Conservation (phyloP, 2,113 vertebrate species). For the Tauraco erythrolophus region DNA sequence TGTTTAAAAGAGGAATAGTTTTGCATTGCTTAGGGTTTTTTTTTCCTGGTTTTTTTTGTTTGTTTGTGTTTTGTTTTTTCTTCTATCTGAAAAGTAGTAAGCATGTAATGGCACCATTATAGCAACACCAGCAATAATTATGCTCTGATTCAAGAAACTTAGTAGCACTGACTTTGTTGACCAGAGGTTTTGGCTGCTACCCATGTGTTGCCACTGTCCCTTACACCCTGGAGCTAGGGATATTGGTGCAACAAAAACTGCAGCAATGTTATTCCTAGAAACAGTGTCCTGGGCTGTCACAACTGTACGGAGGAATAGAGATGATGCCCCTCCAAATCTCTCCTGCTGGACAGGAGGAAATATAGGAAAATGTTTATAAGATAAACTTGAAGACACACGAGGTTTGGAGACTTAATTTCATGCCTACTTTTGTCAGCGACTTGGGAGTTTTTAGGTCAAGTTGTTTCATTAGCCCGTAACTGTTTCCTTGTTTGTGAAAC, state of each 20-base stretch:
- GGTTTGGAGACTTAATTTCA: background rate
- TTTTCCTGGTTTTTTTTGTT: accelerated
- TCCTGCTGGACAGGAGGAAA: background rate
- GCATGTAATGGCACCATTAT: background rate
- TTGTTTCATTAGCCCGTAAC: background rate
- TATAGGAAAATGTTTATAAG: background rate
- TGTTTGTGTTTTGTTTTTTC: accelerated
- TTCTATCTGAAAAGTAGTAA: background rate
- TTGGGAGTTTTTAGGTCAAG: background rate
- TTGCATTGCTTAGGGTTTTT: background rate
- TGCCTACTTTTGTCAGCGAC: background rate
- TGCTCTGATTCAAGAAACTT: background rate
- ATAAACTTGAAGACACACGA: background rate
- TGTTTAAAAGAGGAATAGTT: background rate
- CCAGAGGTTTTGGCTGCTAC: background rate
- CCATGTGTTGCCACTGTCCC: accelerated
- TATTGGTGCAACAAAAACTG: background rate
- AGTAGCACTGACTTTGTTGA: background rate
- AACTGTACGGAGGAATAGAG: background rate
- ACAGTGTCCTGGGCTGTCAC: background rate
- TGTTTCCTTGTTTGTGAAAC: background rate
- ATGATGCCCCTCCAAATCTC: background rate
- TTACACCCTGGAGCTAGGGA: background rate
- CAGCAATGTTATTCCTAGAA: background rate
- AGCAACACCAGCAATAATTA: background rate